Percentiles rank a stretch among this genome's conserved stretches.
Evolutionary conservation across 53 echinoderm and acorn worm genomes (phyloP).

Genomic region (Holothuria scabra): DNA sequence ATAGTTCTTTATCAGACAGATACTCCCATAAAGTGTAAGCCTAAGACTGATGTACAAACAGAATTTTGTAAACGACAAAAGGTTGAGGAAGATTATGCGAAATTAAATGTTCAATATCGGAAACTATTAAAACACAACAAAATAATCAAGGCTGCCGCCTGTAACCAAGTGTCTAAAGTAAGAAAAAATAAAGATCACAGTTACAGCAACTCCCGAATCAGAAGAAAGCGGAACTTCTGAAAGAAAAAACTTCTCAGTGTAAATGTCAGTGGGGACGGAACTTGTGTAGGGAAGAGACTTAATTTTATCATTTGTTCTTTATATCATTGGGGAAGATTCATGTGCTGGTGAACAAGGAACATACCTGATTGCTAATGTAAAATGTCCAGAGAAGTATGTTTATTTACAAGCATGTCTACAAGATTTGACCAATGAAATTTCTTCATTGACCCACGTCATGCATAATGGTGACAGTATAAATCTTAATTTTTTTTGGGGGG

Average conservation of each 20-base stretch:
- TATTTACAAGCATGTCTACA: too few species aligned
- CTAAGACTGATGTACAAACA: slow-evolving; percentile 10
- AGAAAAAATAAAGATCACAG: slow-evolving; percentile 7
- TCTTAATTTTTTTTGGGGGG: too few species aligned
- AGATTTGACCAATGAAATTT: too few species aligned
- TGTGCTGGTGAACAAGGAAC: slow-evolving; percentile 22
- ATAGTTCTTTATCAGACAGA: too few species aligned
- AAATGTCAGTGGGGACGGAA: slow-evolving; percentile 56
- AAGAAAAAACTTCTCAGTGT: too few species aligned
- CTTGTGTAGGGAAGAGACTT: slow-evolving; percentile 33
- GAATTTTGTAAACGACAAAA: slow-evolving; percentile 16
- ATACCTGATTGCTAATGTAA: too few species aligned
- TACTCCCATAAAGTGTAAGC: slow-evolving; percentile 19
- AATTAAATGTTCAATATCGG: slow-evolving; percentile 9
- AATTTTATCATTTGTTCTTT: slow-evolving; percentile 21
- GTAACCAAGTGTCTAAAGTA: slow-evolving; percentile 4
- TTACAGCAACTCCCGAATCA: slow-evolving; percentile 20
- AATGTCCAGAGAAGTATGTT: too few species aligned
- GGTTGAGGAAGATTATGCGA: slow-evolving; percentile 33
- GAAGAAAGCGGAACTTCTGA: slow-evolving; percentile 23
- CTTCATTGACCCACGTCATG: too few species aligned
- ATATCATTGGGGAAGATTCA: slow-evolving; percentile 14
- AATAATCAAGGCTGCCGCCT: neutral
- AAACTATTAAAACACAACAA: neutral
- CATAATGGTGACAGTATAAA: too few species aligned